Conservation (phyloP, 2,888 invertebrate species). For the Nomada ruficornis region DNA sequence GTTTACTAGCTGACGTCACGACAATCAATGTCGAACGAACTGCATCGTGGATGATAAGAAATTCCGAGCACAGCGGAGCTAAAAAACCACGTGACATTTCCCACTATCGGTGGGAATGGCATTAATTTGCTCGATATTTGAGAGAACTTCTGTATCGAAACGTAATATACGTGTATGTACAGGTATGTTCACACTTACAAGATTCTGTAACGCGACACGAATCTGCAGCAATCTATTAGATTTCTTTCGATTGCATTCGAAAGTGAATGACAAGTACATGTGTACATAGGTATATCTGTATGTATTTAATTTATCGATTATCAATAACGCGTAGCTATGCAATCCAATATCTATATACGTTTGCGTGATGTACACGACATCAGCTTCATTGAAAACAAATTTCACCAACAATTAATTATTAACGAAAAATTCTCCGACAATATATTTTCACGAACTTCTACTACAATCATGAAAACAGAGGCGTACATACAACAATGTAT, state of each 20-base stretch:
- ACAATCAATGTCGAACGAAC: conserved; percentile 5
- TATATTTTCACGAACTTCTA: too few species aligned
- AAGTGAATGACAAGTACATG: conserved; percentile 28
- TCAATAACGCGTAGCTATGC: conserved; percentile 11
- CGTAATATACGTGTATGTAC: conserved; percentile 11
- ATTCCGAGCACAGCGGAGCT: neutral
- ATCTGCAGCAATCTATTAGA: conserved; percentile 49
- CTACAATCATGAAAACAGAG: too few species aligned
- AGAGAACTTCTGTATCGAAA: conserved; percentile 38
- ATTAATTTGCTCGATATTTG: conserved; percentile 40
- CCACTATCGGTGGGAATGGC: conserved; percentile 20
- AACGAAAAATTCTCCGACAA: too few species aligned
- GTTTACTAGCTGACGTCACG: neutral
- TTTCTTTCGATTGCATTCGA: conserved; percentile 33
- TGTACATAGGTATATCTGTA: neutral
- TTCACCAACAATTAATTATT: too few species aligned
- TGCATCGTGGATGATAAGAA: conserved; percentile 1
- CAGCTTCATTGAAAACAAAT: too few species aligned
- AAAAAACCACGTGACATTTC: conserved; percentile 19
- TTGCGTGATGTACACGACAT: neutral
- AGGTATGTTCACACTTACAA: conserved; percentile 23
- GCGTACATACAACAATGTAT: too few species aligned
- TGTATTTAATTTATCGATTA: neutral
- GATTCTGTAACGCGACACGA: conserved; percentile 30
- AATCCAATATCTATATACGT: neutral